Conservation (phyloP, 2,888 invertebrate genomes). For the Bruchidius siliquastri region DNA sequence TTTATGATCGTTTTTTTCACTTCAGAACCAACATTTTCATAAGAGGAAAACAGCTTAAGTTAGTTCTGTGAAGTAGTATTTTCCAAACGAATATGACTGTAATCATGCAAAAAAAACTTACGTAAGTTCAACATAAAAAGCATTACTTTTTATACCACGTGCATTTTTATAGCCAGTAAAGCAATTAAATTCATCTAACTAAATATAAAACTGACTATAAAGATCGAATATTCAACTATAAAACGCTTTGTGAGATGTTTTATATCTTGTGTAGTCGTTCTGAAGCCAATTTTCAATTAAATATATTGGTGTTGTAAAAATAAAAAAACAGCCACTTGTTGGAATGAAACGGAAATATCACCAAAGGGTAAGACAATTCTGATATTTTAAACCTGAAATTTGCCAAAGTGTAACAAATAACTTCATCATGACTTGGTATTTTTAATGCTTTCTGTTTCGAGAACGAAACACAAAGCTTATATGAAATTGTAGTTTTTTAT, state of each 20-base stretch:
- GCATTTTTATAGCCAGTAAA: background rate
- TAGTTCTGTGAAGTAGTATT: background rate
- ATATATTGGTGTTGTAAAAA: background rate
- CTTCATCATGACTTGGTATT: no score
- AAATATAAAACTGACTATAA: background rate
- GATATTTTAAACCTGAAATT: no score
- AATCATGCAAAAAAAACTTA: background rate
- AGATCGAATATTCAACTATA: background rate
- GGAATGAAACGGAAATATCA: background rate
- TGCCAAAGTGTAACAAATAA: no score
- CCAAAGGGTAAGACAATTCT: background rate
- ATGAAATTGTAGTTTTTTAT: no score
- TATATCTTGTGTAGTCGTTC: background rate
- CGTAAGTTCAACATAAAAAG: background rate
- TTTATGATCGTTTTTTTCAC: background rate
- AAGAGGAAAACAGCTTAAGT: background rate
- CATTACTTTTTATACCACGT: background rate
- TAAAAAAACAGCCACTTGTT: background rate
- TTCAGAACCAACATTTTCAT: background rate
- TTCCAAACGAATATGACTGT: background rate
- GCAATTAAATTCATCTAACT: background rate
- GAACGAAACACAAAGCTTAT: no score
- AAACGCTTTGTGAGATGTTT: background rate
- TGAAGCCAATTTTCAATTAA: background rate
- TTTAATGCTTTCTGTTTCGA: no score